These are phyloP conservation scores for Cydia amplana DNA, from an alignment of 1,140 invertebrate genomes.

Conservation along the genomic window DNA sequence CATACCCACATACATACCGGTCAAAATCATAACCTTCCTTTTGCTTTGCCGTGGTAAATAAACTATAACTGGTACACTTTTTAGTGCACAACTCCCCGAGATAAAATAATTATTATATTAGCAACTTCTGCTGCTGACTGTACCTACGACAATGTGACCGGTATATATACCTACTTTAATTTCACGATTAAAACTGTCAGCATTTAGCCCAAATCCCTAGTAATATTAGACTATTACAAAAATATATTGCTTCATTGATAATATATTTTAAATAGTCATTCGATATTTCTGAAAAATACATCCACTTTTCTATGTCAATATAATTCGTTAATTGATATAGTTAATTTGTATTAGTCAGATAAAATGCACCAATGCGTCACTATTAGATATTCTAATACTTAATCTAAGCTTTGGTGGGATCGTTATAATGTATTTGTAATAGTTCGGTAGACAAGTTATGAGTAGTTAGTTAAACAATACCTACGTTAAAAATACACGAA, in stretches of 20 bases:
- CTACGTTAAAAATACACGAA: conserved; percentile 22
- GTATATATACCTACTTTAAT: not conserved
- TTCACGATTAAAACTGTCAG: not conserved
- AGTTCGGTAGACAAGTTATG: conserved; percentile 55
- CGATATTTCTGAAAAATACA: conserved; percentile 51
- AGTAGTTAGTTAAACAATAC: conserved; percentile 30
- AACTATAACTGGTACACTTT: no score
- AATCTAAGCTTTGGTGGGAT: conserved; percentile 78
- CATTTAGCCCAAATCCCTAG: not conserved
- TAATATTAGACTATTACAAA: conserved; percentile 9
- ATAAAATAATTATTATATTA: no score
- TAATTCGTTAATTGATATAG: conserved; percentile 40
- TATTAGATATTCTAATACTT: conserved; percentile 56
- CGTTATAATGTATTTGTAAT: conserved; percentile 64
- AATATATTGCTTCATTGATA: conserved; percentile 7
- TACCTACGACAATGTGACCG: no score
- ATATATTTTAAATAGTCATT: conserved; percentile 20
- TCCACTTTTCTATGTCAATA: conserved; percentile 44
- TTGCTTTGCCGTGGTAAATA: no score
- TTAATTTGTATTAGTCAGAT: conserved; percentile 43
- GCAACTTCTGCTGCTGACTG: no score
- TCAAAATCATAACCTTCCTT: no score
- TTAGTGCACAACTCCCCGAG: no score
- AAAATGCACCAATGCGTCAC: conserved; percentile 30
- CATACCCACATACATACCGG: no score